phyloP scores from a whole-genome alignment of 2,888 invertebrate genomes.

The Clivina fossor region DNA sequence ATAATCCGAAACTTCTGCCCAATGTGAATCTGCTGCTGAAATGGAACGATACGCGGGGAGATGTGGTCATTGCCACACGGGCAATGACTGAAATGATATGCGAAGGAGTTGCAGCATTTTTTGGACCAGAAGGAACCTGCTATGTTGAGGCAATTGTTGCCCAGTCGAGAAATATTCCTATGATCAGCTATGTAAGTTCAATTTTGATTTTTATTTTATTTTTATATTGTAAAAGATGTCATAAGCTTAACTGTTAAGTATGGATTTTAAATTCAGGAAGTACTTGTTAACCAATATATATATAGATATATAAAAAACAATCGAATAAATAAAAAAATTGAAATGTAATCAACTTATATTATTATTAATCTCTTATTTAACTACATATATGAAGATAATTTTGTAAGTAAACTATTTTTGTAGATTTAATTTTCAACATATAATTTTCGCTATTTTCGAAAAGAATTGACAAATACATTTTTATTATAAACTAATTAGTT shows the following conservation, averaged over 20 bases:
- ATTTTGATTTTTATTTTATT: not conserved
- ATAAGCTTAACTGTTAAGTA: constrained; percentile 16
- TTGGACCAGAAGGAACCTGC: constrained; percentile 94
- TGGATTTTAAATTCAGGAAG: too few species aligned
- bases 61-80: constrained; percentile 79
- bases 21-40: constrained; percentile 70
- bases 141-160: constrained; percentile 93
- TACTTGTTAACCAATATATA: too few species aligned
- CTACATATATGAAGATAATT: too few species aligned
- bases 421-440: too few species aligned
- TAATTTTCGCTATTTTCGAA: too few species aligned
- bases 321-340: too few species aligned
- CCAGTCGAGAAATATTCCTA: constrained; percentile 90
- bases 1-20: constrained; percentile 67
- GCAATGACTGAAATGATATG: constrained; percentile 90
- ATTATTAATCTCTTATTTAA: too few species aligned
- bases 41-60: constrained; percentile 85
- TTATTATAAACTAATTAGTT: too few species aligned
- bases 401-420: too few species aligned
- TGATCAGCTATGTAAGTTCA: constrained; percentile 95
- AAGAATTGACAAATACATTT: too few species aligned
- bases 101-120: constrained; percentile 85
- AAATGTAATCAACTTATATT: too few species aligned
- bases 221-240: constrained; percentile 10
- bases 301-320: too few species aligned